Base-by-base conservation (phyloP, 2,797 vertebrate genomes). In the Danio kyathit region DNA sequence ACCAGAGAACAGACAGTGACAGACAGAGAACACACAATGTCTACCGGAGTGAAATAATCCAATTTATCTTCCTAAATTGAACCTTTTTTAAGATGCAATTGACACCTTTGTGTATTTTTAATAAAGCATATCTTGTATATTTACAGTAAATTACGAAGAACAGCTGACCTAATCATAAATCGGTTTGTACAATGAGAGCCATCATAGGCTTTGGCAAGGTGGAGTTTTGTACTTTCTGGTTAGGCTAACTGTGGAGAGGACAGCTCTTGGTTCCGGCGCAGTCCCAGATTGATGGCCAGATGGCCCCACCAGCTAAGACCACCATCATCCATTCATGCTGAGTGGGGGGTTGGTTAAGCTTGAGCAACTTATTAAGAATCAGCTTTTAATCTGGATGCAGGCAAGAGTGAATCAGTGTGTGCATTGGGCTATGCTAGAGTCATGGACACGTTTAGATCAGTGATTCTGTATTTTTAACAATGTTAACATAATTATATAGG, bases 261-360 rank as follows among this genome's bases (percentile, higher is more conserved):
- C 76, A 81, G 83, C 66, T 79, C 83, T 59, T 83, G 76, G 57
- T 66, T 16, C 64, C 54, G 52, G 43, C 19, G 46, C 21, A 41
- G 73, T 64, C 57, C 83, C 91, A 93, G 89, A 92, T 86, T 92
- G 91, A 87, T 29, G 85, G 69, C 77, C 93, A 94, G 91, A 93
- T 94, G 93, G 92, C 85, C 86, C 79, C 76, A 87, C 80, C 84
- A 69, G 87, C 82, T 88, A 88, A 87, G 80, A 72, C 83, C 57
- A 86, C 76, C 52, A 85, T 86, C 84, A 83, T 77, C 66, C 82
- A 85, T 85, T 85, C 65, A 72, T 70, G 81, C 51, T 16, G 75
- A 61, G 5, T 48, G 19, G 64, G 57, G 83, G 64, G 59, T 29
- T 71, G 38, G 61, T 82, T 81, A 84, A 88, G 82, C 60, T 56